phyloP scores from a whole-genome alignment of 2,113 vertebrate species.

The Oenanthe melanoleuca region DNA sequence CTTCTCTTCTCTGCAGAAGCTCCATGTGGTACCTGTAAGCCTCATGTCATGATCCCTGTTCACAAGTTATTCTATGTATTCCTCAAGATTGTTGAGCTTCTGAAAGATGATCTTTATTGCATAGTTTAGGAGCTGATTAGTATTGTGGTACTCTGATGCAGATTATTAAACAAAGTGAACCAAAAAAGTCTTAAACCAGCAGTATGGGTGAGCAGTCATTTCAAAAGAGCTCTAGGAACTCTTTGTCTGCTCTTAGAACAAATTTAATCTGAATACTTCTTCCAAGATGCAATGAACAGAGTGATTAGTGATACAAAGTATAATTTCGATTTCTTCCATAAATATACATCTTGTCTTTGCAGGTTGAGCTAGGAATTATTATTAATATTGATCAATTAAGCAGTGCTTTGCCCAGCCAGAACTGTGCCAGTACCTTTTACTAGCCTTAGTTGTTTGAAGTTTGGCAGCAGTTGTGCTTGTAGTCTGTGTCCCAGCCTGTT shows the following conservation, averaged over 20 bases:
- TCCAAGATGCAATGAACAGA: background rate
- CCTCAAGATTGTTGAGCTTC: background rate
- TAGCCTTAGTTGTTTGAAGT: background rate
- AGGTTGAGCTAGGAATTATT: background rate
- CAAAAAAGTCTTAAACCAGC: background rate
- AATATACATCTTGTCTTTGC: background rate
- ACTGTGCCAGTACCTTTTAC: background rate
- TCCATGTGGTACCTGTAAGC: background rate
- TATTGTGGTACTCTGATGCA: background rate
- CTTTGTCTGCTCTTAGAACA: background rate
- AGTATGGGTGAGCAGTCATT: background rate
- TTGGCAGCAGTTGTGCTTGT: background rate
- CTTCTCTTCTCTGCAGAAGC: background rate
- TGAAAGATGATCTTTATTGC: background rate
- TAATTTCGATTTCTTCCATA: background rate
- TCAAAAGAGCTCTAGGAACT: background rate
- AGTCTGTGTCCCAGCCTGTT: background rate
- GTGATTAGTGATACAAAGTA: background rate
- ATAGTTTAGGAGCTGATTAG: background rate
- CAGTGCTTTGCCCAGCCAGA: background rate
- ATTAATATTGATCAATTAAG: background rate
- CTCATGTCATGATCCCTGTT: background rate
- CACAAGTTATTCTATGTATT: background rate
- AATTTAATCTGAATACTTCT: background rate
- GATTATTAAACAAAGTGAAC: background rate